Percentiles rank a stretch among this genome's conserved stretches.
phyloP scores from a whole-genome alignment of 2,888 invertebrate species.

The Maniola hyperantus region DNA sequence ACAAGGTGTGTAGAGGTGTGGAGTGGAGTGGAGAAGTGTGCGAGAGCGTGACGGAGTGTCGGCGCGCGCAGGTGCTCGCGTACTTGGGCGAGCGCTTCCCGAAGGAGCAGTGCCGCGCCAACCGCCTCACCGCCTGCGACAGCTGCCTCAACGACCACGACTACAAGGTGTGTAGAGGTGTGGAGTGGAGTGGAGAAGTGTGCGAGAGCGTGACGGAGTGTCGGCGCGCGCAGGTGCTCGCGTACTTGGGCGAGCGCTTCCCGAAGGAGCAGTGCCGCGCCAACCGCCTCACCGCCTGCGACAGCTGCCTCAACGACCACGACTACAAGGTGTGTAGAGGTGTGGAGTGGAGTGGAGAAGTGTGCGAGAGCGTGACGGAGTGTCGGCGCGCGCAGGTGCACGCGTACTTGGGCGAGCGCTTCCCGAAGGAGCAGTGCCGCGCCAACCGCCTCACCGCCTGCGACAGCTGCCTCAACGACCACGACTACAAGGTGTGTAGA shows the following conservation, averaged over 20 bases:
- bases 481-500: conserved; percentile 73
- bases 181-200: conserved; percentile 80
- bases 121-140: conserved; percentile 90
- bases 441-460: conserved; percentile 85
- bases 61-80: conserved; percentile 88
- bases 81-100: conserved; percentile 82
- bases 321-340: conserved; percentile 70
- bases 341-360: conserved; percentile 64
- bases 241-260: too few species aligned
- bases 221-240: too few species aligned
- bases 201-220: too few species aligned
- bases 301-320: conserved; percentile 90
- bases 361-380: conserved; percentile 96
- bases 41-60: conserved; percentile 96
- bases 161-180: conserved; percentile 65
- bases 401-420: too few species aligned
- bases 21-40: conserved; percentile 88
- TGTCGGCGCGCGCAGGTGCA: too few species aligned
- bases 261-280: too few species aligned
- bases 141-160: conserved; percentile 89
- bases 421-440: too few species aligned
- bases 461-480: conserved; percentile 92
- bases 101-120: conserved; percentile 86
- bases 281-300: conserved; percentile 89
- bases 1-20: conserved; percentile 60